phyloP scores from a whole-genome alignment of 2,888 invertebrate genomes.

The Drosophila lutescens region DNA sequence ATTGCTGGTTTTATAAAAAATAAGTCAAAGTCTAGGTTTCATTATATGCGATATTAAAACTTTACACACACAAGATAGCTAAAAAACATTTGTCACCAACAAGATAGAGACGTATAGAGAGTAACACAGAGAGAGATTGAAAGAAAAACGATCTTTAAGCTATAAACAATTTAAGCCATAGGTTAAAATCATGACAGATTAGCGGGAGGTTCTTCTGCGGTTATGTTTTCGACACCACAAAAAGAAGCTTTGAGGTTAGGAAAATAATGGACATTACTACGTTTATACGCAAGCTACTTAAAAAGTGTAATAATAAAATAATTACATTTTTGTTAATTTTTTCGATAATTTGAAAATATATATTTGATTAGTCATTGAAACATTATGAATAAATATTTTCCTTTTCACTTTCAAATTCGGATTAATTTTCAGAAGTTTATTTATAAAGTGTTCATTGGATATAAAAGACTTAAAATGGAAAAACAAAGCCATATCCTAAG shows the following conservation, averaged over 20 bases:
- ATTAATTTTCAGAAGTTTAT: too few species aligned
- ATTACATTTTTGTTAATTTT: too few species aligned
- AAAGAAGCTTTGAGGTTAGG: neutral
- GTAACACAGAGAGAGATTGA: conserved; percentile 27
- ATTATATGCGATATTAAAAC: conserved; percentile 56
- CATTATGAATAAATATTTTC: too few species aligned
- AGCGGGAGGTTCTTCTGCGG: conserved; percentile 5
- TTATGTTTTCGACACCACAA: conserved; percentile 2
- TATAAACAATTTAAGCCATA: conserved; percentile 58
- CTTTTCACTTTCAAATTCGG: neutral
- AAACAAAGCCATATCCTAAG: too few species aligned
- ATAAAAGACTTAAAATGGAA: too few species aligned
- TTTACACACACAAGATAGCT: conserved; percentile 79
- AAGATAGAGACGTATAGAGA: conserved; percentile 36
- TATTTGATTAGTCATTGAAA: too few species aligned
- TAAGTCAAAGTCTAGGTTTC: conserved; percentile 44
- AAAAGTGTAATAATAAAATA: too few species aligned
- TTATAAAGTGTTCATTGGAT: too few species aligned
- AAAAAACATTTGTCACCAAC: conserved; percentile 56
- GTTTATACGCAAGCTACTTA: conserved; percentile 23
- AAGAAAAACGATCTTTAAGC: conserved; percentile 69
- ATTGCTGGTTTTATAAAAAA: conserved; percentile 36
- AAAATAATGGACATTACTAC: conserved; percentile 5
- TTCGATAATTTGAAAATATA: neutral
- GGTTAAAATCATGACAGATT: conserved; percentile 40